phyloP scores from a whole-genome alignment of 1,140 invertebrate genomes.

The Dendrolimus kikuchii region DNA sequence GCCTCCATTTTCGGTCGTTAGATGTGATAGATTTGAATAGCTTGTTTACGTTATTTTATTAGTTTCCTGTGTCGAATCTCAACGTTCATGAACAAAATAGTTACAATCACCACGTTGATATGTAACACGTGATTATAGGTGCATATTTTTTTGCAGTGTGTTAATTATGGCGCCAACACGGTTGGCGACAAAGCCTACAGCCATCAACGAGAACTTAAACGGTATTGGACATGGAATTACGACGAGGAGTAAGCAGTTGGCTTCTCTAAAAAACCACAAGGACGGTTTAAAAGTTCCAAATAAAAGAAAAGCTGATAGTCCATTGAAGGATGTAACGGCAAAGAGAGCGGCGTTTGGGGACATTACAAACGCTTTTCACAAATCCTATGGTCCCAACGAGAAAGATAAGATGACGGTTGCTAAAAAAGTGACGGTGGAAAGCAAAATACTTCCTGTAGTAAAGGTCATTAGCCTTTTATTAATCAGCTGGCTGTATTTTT shows the following conservation, averaged over 20 bases:
- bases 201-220: constrained; percentile 63
- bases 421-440: constrained; percentile 72
- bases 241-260: constrained; percentile 63
- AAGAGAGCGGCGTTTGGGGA: constrained; percentile 85
- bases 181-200: constrained; percentile 63
- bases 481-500: constrained; percentile 9
- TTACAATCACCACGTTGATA: constrained; percentile 14
- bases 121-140: constrained; percentile 38
- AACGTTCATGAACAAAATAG: constrained; percentile 2
- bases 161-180: constrained; percentile 74
- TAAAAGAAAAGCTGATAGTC: constrained; percentile 75
- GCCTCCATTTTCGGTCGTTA: constrained; percentile 63
- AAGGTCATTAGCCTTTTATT: constrained; percentile 49
- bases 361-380: constrained; percentile 79
- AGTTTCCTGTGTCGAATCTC: constrained; percentile 8
- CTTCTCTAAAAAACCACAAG: constrained; percentile 58
- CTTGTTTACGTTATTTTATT: constrained; percentile 24
- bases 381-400: constrained; percentile 41
- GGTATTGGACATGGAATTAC: constrained; percentile 55
- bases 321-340: constrained; percentile 69
- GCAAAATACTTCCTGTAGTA: constrained; percentile 66
- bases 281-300: constrained; percentile 51
- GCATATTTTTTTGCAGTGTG: constrained; percentile 30
- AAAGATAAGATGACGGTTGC: constrained; percentile 50
- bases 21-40: constrained; percentile 32